These are phyloP conservation scores for Macrosoma leucophasiata DNA, from an alignment of 2,888 invertebrate genomes.

Conservation along the genomic window DNA sequence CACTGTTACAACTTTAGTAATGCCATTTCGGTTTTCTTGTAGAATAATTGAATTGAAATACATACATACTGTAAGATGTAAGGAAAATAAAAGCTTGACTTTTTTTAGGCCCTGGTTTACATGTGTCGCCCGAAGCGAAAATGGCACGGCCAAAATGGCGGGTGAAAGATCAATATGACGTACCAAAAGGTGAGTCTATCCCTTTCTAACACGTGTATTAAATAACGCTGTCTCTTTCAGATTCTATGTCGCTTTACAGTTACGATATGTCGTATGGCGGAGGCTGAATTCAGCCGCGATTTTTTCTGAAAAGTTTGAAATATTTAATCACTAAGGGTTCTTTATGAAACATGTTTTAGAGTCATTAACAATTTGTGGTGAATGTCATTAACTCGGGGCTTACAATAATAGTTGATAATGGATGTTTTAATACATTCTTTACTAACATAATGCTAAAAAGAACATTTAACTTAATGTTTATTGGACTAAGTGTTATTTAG, in stretches of 20 bases:
- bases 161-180: conserved; percentile 76
- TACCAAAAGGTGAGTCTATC: conserved; percentile 60
- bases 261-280: conserved; percentile 64
- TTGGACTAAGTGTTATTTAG: no score
- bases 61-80: conserved; percentile 42
- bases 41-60: conserved; percentile 65
- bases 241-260: conserved; percentile 49
- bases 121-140: conserved; percentile 68
- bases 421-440: no score
- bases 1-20: conserved; percentile 39
- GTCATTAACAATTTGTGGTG: conserved; percentile 56
- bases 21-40: conserved; percentile 35
- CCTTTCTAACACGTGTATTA: conserved; percentile 33
- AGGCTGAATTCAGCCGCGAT: conserved; percentile 51
- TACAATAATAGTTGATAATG: no score
- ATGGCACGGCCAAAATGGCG: conserved; percentile 72
- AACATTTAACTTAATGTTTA: no score
- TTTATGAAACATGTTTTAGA: conserved; percentile 50
- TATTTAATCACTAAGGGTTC: conserved; percentile 43
- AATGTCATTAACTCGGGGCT: no score
- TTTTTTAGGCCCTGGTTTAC: conserved; percentile 53
- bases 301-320: conserved; percentile 39
- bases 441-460: no score
- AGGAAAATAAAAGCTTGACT: conserved; percentile 59
- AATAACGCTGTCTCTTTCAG: conserved; percentile 40